A percentile compares a stretch with the other conserved stretches of the same genome.
Evolutionary conservation across 2,113 vertebrate genomes (phyloP).

Genomic region (Cinclus cinclus): DNA sequence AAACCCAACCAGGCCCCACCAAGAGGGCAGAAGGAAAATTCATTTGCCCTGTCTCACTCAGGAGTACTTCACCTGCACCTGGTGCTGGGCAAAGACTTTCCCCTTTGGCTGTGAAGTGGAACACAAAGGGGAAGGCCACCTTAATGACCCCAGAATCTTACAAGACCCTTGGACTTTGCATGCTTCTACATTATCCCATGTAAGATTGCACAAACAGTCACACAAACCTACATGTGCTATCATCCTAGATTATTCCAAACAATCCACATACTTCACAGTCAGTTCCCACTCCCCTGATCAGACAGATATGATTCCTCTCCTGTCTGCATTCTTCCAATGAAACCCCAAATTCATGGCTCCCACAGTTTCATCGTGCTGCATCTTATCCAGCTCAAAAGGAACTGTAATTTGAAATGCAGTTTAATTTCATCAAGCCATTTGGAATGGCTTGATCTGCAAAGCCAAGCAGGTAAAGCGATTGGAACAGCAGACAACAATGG

Average conservation of each 20-base stretch:
- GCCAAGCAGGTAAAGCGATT: background rate
- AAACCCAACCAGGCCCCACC: background rate
- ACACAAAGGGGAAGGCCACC: background rate
- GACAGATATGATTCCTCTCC: background rate
- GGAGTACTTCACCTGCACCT: background rate
- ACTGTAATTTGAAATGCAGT: background rate
- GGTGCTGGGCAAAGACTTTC: background rate
- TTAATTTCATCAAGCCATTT: no score
- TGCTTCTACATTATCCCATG: background rate
- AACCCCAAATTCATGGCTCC: background rate
- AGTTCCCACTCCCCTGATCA: background rate
- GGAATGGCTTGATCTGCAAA: background rate
- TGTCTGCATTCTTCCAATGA: background rate
- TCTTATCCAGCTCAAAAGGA: background rate
- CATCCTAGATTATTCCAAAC: background rate
- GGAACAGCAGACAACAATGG: background rate
- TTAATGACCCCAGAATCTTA: background rate
- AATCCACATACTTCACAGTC: background rate
- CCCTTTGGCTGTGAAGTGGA: background rate
- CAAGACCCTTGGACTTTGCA: background rate
- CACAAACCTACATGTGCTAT: rapidly evolving
- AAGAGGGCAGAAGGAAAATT: background rate
- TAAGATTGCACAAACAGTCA: background rate
- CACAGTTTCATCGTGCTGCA: background rate
- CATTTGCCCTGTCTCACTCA: background rate